phyloP scores from a whole-genome alignment of 92 coral and sea anemone genomes.

The Pocillopora grandis region DNA sequence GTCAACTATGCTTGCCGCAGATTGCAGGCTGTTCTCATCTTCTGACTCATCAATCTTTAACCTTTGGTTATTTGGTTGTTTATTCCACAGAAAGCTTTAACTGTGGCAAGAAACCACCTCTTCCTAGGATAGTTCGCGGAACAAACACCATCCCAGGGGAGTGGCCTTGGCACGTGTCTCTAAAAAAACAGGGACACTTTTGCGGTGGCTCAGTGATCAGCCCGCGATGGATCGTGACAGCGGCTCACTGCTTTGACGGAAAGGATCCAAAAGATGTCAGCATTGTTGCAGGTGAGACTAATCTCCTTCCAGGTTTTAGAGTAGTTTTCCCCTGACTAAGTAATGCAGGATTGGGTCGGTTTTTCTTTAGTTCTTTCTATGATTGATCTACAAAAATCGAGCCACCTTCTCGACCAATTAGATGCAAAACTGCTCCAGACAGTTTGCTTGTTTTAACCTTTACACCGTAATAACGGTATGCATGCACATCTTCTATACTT shows the following conservation, averaged over 20 bases:
- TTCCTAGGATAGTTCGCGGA: conserved; percentile 48
- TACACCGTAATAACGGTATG: too few relatives aligned
- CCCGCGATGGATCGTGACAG: conserved; percentile 68
- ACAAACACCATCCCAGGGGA: conserved; percentile 51
- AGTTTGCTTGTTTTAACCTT: too few relatives aligned
- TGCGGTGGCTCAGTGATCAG: conserved; percentile 69
- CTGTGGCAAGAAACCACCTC: conserved; percentile 3
- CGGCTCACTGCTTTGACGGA: conserved; percentile 65
- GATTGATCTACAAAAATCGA: too few relatives aligned
- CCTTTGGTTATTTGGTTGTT: not conserved
- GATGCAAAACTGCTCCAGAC: too few relatives aligned
- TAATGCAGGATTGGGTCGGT: too few relatives aligned
- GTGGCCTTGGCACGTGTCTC: conserved; percentile 73
- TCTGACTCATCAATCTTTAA: not conserved
- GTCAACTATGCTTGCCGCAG: too few relatives aligned
- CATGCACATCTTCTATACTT: too few relatives aligned
- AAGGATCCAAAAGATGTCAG: conserved; percentile 37
- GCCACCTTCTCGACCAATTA: too few relatives aligned
- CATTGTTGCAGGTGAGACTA: conserved; percentile 49
- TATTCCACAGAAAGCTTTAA: conserved; percentile 7
- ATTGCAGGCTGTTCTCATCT: not conserved
- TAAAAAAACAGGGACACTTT: conserved; percentile 51
- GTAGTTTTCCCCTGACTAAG: too few relatives aligned
- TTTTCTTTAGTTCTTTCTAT: too few relatives aligned
- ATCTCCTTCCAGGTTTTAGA: not conserved